These are phyloP conservation scores for Helicoverpa armigera DNA, from an alignment of 1,140 invertebrate genomes.

Conservation along the genomic window DNA sequence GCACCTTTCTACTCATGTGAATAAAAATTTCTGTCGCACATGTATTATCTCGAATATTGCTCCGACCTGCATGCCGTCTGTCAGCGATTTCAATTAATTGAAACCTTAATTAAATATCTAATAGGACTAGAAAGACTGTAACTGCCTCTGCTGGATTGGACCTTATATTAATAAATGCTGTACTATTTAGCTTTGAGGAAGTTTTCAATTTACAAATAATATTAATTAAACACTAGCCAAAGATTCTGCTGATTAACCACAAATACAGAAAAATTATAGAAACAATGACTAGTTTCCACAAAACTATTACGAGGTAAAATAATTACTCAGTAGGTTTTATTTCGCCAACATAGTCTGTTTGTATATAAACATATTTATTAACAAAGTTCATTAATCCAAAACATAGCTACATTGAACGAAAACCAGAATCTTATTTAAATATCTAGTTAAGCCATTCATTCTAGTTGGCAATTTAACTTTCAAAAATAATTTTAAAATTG, in stretches of 20 bases:
- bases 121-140: not conserved
- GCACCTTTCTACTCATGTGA: too few relatives aligned
- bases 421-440: too few relatives aligned
- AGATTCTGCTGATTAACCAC: too few relatives aligned
- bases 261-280: not conserved
- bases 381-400: too few relatives aligned
- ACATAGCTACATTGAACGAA: too few relatives aligned
- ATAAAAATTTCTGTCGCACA: not conserved
- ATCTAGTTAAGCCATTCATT: too few relatives aligned
- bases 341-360: too few relatives aligned
- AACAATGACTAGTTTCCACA: not conserved
- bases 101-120: constrained; percentile 7
- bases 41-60: not conserved
- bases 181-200: not conserved
- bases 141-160: not conserved
- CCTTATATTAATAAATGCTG: not conserved
- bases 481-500: too few relatives aligned
- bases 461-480: too few relatives aligned
- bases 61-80: not conserved
- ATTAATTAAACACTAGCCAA: too few relatives aligned
- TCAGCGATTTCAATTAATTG: constrained; percentile 18
- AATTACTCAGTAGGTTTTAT: not conserved
- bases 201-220: not conserved
- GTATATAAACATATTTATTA: too few relatives aligned
- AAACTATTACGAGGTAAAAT: not conserved